These are phyloP conservation scores for Platycheirus rosarum DNA, from an alignment of 2,888 invertebrate species.

Conservation along the genomic window DNA sequence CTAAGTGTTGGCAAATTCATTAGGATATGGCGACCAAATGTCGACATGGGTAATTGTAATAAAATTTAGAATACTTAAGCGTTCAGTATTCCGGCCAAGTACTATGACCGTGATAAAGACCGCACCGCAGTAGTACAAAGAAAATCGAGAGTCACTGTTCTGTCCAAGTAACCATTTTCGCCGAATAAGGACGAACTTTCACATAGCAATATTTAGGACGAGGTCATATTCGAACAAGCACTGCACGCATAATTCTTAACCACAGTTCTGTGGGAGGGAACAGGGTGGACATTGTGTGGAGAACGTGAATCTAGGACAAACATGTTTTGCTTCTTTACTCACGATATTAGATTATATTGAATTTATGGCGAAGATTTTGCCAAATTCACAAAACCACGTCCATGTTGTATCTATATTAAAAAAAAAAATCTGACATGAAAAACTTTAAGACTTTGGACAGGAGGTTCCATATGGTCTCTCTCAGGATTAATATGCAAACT, in stretches of 20 bases:
- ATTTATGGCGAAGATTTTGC: no score
- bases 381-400: no score
- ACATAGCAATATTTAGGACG: conserved; percentile 3
- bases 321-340: neutral
- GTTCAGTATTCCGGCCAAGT: conserved; percentile 55
- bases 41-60: conserved; percentile 68
- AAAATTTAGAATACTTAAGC: conserved; percentile 58
- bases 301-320: neutral
- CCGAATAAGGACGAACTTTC: conserved; percentile 51
- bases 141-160: conserved; percentile 49
- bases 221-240: neutral
- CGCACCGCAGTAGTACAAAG: conserved; percentile 34
- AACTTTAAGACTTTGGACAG: no score
- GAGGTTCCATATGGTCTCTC: no score
- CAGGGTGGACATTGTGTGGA: neutral
- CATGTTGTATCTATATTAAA: no score
- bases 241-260: neutral
- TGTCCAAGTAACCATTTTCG: conserved; percentile 13
- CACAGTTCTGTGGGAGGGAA: neutral
- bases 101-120: conserved; percentile 20
- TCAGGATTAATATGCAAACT: no score
- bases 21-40: conserved; percentile 69
- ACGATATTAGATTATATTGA: no score
- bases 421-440: no score
- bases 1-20: conserved; percentile 62